Percentiles rank a stretch among this genome's conserved stretches.
Conservation (phyloP, 2,888 invertebrate species). For the Amblyjoppa fuscipennis region DNA sequence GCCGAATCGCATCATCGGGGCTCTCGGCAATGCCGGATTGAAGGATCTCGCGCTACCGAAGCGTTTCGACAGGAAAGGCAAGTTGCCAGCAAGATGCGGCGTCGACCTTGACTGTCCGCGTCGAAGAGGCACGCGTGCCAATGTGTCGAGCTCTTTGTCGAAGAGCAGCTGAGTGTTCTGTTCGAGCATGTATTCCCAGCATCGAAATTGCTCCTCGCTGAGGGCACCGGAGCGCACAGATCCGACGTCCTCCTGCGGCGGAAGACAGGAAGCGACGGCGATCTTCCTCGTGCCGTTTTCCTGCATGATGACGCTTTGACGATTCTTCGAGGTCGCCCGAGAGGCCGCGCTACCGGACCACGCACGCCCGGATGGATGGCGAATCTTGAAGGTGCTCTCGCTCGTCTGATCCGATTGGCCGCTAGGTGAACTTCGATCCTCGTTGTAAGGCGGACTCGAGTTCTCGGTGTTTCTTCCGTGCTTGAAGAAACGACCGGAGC, state of each 20-base stretch:
- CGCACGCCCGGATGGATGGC: conserved; percentile 79
- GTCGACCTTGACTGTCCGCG: conserved; percentile 87
- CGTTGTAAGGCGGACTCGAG: conserved; percentile 82
- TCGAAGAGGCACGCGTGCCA: conserved; percentile 86
- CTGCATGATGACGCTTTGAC: conserved; percentile 80
- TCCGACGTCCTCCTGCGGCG: conserved; percentile 87
- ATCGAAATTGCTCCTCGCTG: conserved; percentile 95
- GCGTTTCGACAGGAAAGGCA: conserved; percentile 88
- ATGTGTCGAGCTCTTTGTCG: conserved; percentile 94
- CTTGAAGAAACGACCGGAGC: conserved; percentile 78
- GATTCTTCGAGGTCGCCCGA: conserved; percentile 78
- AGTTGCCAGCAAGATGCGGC: conserved; percentile 80
- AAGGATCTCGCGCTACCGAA: conserved; percentile 94
- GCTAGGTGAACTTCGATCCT: conserved; percentile 93
- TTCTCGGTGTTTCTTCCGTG: conserved; percentile 76
- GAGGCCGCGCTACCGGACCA: conserved; percentile 80
- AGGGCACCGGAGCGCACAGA: conserved; percentile 79
- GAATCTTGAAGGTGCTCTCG: conserved; percentile 82
- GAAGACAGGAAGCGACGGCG: conserved; percentile 64
- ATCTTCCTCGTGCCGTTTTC: conserved; percentile 81
- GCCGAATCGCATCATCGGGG: conserved; percentile 87
- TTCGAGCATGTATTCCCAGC: conserved; percentile 97
- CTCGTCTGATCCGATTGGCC: conserved; percentile 92
- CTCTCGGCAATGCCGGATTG: conserved; percentile 86
- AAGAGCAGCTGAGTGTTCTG: conserved; percentile 95